Conservation (phyloP, 2,113 vertebrate genomes). For the Clarias batrachus region DNA sequence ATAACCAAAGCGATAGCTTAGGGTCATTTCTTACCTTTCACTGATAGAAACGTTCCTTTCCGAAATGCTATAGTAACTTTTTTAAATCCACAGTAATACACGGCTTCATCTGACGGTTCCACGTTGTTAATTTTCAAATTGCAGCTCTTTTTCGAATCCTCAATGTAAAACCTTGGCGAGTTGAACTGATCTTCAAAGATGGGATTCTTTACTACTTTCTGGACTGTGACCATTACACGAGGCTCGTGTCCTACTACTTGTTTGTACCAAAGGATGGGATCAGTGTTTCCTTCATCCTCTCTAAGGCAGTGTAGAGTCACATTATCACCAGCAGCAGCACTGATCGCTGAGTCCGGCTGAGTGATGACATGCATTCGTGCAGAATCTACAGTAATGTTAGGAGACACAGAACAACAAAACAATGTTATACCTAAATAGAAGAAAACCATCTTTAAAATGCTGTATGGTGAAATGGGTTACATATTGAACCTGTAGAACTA, state of each 20-base stretch:
- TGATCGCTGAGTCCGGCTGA: conserved; percentile 14
- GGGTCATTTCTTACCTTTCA: conserved; percentile 19
- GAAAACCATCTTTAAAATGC: not conserved
- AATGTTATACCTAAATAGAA: not conserved
- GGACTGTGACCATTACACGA: not conserved
- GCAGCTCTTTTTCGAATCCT: not conserved
- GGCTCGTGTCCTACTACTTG: conserved; percentile 34
- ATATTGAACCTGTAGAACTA: not conserved
- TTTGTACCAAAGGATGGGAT: conserved; percentile 30
- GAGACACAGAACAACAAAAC: not conserved
- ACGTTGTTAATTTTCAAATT: conserved; percentile 23
- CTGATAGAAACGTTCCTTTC: conserved; percentile 27
- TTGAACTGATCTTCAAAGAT: conserved; percentile 53
- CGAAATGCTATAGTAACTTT: not conserved
- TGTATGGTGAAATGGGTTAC: not conserved
- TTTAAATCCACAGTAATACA: conserved; percentile 33
- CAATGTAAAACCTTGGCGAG: not conserved
- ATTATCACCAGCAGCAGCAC: conserved; percentile 15
- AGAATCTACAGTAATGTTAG: conserved; percentile 10
- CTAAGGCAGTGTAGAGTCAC: conserved; percentile 29
- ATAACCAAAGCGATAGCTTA: not conserved
- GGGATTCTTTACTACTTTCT: not conserved
- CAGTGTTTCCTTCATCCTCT: not conserved
- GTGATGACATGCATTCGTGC: not conserved
- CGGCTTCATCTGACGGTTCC: conserved; percentile 27